Evolutionary conservation across 2,888 invertebrate genomes (phyloP).

Genomic region (Anthrax anthrax): DNA sequence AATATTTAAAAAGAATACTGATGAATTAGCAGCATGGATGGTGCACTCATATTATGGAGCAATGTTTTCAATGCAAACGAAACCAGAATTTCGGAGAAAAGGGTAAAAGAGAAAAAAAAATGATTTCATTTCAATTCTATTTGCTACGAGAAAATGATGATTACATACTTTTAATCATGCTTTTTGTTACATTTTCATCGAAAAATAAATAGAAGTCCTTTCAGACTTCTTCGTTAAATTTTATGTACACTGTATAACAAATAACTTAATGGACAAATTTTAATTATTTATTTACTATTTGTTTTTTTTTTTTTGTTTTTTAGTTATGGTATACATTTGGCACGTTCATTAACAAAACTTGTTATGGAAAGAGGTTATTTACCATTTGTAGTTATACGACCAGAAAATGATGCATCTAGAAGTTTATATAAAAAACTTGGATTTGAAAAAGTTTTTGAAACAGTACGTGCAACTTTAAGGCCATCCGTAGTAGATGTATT

Average conservation of each 20-base stretch:
- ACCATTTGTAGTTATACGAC: conserved; percentile 75
- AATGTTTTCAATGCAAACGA: conserved; percentile 85
- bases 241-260: background rate
- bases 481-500: conserved; percentile 31
- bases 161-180: too few species aligned
- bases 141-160: too few species aligned
- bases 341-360: conserved; percentile 48
- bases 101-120: conserved; percentile 35
- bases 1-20: conserved; percentile 50
- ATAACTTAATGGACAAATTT: too few species aligned
- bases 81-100: conserved; percentile 57
- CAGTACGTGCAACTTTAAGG: conserved; percentile 63
- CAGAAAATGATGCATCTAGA: conserved; percentile 75
- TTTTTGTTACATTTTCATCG: too few species aligned
- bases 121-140: too few species aligned
- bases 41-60: conserved; percentile 82
- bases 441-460: conserved; percentile 65
- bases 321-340: conserved; percentile 56
- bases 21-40: conserved; percentile 77
- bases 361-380: conserved; percentile 61
- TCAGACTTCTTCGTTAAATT: too few species aligned
- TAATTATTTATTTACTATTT: too few species aligned
- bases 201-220: too few species aligned
- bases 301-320: background rate
- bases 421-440: conserved; percentile 71